Conservation (phyloP, 2,888 invertebrate genomes). For the Dasypogon diadema region DNA sequence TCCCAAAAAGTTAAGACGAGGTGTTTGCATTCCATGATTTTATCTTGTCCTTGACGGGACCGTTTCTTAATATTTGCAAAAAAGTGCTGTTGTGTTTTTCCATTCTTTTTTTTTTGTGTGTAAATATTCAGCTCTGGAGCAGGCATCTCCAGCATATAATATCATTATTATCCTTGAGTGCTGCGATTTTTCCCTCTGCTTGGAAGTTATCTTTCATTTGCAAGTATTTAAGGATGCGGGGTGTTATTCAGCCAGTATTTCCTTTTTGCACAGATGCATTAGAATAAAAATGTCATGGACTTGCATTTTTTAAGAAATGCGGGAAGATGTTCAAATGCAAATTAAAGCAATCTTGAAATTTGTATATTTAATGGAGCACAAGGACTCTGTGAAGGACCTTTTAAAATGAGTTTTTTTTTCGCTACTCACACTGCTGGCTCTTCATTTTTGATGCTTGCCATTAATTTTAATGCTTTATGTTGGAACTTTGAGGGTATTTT, state of each 20-base stretch:
- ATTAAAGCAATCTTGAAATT: neutral
- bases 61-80: slow-evolving; percentile 36
- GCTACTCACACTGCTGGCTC: too few relatives aligned
- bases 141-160: slow-evolving; percentile 36
- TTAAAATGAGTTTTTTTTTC: too few relatives aligned
- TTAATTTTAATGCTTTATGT: too few relatives aligned
- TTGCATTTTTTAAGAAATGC: slow-evolving; percentile 3
- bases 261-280: neutral
- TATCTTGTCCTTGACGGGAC: slow-evolving; percentile 44
- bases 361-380: too few relatives aligned
- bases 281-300: neutral
- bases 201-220: slow-evolving; percentile 10
- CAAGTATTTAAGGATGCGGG: slow-evolving; percentile 30
- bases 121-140: slow-evolving; percentile 11
- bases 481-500: too few relatives aligned
- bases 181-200: neutral
- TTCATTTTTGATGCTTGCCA: too few relatives aligned
- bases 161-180: slow-evolving; percentile 35
- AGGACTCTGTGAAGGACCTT: too few relatives aligned
- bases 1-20: slow-evolving; percentile 55
- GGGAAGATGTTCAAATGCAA: slow-evolving; percentile 14
- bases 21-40: slow-evolving; percentile 54
- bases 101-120: slow-evolving; percentile 1
- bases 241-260: neutral
- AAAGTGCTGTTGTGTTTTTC: slow-evolving; percentile 23